Evolutionary conservation across 2,797 vertebrate species (phyloP).

Genomic region (Phyllotis vaccarum): DNA sequence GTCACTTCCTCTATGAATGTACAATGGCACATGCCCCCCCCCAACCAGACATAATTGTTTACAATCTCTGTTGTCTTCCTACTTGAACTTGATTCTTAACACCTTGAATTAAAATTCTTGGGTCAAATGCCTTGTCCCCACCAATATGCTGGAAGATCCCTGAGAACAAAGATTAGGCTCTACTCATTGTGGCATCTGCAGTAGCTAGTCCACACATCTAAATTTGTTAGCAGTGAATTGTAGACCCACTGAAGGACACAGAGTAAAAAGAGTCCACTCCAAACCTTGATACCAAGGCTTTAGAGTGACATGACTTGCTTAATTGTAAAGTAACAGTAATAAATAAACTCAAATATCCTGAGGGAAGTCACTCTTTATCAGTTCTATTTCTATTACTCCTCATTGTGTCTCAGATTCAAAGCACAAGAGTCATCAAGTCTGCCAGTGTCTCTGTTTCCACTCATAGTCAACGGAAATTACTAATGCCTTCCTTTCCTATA

Average conservation of each 20-base stretch:
- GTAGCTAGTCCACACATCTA: not conserved
- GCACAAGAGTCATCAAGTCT: conserved; percentile 40
- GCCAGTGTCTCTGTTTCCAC: conserved; percentile 71
- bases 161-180: not conserved
- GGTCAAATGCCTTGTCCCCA: not conserved
- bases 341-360: conserved; percentile 64
- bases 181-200: not conserved
- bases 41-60: conserved; percentile 23
- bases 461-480: conserved; percentile 70
- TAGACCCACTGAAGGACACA: conserved; percentile 26
- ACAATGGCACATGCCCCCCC: not conserved
- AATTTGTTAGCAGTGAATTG: conserved; percentile 17
- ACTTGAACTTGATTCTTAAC: conserved; percentile 46
- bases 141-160: not conserved
- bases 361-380: conserved; percentile 56
- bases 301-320: conserved; percentile 39
- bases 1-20: conserved; percentile 54
- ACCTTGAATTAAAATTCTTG: conserved; percentile 45
- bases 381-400: conserved; percentile 62
- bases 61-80: not conserved
- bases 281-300: conserved; percentile 23
- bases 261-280: not conserved
- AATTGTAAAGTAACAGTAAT: conserved; percentile 29
- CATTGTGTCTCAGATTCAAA: conserved; percentile 58
- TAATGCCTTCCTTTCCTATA: conserved; percentile 69